Evolutionary conservation across 2,113 vertebrate genomes (phyloP).

Genomic region (Trichomycterus rosablanca): DNA sequence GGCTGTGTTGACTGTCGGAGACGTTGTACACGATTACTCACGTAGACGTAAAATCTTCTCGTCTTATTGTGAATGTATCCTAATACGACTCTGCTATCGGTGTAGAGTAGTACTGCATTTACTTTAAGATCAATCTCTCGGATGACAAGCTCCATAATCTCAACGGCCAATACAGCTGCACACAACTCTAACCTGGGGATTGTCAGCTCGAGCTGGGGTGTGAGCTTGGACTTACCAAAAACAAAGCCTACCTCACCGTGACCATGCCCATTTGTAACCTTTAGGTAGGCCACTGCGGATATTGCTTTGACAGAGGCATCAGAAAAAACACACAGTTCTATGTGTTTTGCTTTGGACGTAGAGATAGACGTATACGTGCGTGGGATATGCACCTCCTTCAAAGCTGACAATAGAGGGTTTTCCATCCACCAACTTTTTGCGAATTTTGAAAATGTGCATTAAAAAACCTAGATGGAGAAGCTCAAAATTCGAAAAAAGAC

Average conservation of each 20-base stretch:
- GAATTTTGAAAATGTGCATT: too few species aligned
- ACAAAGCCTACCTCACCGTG: conserved; percentile 25
- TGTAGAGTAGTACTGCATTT: background rate
- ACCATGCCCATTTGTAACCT: background rate
- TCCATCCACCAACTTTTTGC: too few species aligned
- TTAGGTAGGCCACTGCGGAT: conserved; percentile 13
- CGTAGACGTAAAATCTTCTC: conserved; percentile 27
- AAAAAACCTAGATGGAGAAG: too few species aligned
- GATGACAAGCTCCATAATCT: conserved; percentile 5
- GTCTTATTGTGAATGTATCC: conserved; percentile 31
- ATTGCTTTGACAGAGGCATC: conserved; percentile 5
- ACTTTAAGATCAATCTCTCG: background rate
- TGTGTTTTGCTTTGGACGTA: background rate
- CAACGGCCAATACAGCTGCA: conserved; percentile 30
- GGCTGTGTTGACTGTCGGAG: background rate
- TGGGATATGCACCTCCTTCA: background rate
- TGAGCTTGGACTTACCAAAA: conserved; percentile 30
- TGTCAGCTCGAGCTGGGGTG: conserved; percentile 8
- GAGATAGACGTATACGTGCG: background rate
- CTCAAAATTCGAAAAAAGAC: too few species aligned
- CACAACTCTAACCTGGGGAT: conserved; percentile 20
- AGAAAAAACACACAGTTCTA: conserved; percentile 10
- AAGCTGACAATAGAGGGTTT: background rate
- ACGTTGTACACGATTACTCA: conserved; percentile 19
- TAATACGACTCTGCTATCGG: conserved; percentile 10